These are phyloP conservation scores for Colius striatus DNA, from an alignment of 2,113 vertebrate genomes.

Conservation along the genomic window DNA sequence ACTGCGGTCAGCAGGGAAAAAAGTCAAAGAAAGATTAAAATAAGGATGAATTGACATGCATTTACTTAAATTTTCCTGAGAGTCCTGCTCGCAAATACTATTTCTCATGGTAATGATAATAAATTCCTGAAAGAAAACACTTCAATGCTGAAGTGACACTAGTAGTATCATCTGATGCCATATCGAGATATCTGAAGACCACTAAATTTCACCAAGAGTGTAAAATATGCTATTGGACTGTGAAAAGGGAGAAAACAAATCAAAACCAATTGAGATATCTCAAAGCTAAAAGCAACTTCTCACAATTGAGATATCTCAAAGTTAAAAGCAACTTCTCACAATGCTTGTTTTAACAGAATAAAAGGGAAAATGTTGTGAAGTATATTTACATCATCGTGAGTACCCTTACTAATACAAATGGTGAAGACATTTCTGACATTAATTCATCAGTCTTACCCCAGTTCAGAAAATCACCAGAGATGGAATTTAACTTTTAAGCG, in stretches of 20 bases:
- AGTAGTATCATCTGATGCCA: background rate
- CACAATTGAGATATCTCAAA: background rate
- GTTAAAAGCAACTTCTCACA: background rate
- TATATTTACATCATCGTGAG: background rate
- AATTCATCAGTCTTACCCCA: background rate
- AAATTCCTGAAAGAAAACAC: background rate
- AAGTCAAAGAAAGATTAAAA: constrained; percentile 21
- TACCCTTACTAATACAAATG: background rate
- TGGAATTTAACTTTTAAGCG: background rate
- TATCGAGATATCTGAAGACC: background rate
- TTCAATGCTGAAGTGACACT: background rate
- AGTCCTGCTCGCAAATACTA: background rate
- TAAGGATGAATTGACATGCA: background rate
- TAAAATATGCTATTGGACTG: background rate
- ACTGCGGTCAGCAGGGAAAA: background rate
- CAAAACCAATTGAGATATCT: background rate
- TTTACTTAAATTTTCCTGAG: constrained; percentile 16
- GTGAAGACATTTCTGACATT: background rate
- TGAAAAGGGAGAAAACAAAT: constrained; percentile 8
- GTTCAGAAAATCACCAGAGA: background rate
- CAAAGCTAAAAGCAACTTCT: background rate
- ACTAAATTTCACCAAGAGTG: background rate
- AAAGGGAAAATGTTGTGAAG: background rate
- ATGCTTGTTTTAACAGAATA: background rate
- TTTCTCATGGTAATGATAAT: background rate